phyloP scores from a whole-genome alignment of 2,888 invertebrate genomes.

The Agriotes lineatus region DNA sequence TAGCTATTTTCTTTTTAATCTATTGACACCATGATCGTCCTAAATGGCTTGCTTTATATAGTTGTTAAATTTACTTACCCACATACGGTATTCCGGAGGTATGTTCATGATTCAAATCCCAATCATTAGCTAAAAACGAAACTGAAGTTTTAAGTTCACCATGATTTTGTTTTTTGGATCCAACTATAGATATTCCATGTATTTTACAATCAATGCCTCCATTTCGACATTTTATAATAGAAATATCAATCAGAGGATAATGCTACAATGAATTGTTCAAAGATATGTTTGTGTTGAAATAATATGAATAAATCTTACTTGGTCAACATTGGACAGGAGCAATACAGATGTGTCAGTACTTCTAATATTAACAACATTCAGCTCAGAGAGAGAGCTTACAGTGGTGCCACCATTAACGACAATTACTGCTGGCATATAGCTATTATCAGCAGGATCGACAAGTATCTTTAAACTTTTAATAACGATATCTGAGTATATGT shows the following conservation, averaged over 20 bases:
- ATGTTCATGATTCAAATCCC: slow-evolving; percentile 76
- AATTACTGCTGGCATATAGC: slow-evolving; percentile 88
- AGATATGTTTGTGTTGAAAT: not conserved
- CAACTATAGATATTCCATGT: slow-evolving; percentile 86
- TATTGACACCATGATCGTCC: too few species aligned
- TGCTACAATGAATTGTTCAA: slow-evolving; percentile 69
- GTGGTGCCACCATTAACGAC: slow-evolving; percentile 85
- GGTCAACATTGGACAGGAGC: slow-evolving; percentile 83
- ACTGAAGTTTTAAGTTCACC: slow-evolving; percentile 81
- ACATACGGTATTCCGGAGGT: slow-evolving; percentile 55
- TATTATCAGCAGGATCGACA: slow-evolving; percentile 87
- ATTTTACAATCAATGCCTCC: slow-evolving; percentile 96
- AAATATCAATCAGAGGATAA: slow-evolving; percentile 89
- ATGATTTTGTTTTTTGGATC: slow-evolving; percentile 82
- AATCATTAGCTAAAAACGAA: slow-evolving; percentile 84
- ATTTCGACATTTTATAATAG: slow-evolving; percentile 89
- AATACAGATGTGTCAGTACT: slow-evolving; percentile 76
- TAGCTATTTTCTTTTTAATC: too few species aligned
- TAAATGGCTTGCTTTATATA: too few species aligned
- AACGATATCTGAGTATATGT: slow-evolving; percentile 87
- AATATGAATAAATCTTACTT: slow-evolving; percentile 66
- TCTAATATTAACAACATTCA: slow-evolving; percentile 77
- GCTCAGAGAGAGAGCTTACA: slow-evolving; percentile 74
- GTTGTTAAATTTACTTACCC: slow-evolving; percentile 61
- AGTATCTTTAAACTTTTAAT: slow-evolving; percentile 82